A percentile compares a stretch with the other conserved stretches of the same genome.
phyloP scores from a whole-genome alignment of 2,888 invertebrate genomes.

The Poecilus cupreus region DNA sequence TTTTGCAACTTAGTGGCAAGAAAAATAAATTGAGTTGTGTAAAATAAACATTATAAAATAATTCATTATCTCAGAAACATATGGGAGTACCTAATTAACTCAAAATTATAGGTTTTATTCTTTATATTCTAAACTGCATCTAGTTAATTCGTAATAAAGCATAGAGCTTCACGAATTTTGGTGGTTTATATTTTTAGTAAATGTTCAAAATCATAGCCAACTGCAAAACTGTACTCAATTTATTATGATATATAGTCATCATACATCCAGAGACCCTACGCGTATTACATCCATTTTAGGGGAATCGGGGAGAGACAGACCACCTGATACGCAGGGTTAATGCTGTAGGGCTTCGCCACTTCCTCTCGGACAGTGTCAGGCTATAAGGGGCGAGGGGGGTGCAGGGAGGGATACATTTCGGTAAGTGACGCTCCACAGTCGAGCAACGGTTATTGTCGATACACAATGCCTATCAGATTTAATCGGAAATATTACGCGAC shows the following conservation, averaged over 20 bases:
- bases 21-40: too few relatives aligned
- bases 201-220: too few relatives aligned
- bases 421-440: conserved; percentile 17
- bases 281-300: background rate
- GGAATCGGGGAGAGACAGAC: background rate
- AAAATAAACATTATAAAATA: too few relatives aligned
- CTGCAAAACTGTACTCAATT: background rate
- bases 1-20: too few relatives aligned
- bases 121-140: too few relatives aligned
- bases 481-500: conserved; percentile 50
- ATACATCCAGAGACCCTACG: background rate
- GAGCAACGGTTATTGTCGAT: conserved; percentile 36
- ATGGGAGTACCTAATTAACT: too few relatives aligned
- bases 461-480: conserved; percentile 51
- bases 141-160: too few relatives aligned
- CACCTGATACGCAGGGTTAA: conserved; percentile 29
- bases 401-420: background rate
- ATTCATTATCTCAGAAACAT: too few relatives aligned
- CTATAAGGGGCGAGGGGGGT: background rate
- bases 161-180: too few relatives aligned
- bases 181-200: too few relatives aligned
- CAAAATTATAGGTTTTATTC: too few relatives aligned
- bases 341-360: conserved; percentile 32
- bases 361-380: background rate
- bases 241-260: background rate